A percentile compares a stretch with the other conserved stretches of the same genome.
These are phyloP conservation scores for Lophius americanus DNA, from an alignment of 2,797 vertebrate genomes.

Conservation along the genomic window DNA sequence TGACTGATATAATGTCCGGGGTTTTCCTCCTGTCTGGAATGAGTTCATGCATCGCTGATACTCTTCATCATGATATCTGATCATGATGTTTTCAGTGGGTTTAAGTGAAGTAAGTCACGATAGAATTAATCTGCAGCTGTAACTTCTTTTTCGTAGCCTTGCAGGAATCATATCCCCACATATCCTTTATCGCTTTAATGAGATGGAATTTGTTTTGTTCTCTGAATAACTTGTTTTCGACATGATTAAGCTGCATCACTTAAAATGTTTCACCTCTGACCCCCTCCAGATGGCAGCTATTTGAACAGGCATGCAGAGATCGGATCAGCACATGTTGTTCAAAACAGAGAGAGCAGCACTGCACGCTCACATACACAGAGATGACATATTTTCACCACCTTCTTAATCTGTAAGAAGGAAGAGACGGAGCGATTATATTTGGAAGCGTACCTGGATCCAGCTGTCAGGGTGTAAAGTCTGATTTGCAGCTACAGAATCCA, in stretches of 20 bases:
- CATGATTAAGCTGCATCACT: constrained; percentile 53
- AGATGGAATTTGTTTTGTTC: constrained; percentile 51
- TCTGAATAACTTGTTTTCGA: constrained; percentile 47
- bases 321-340: constrained; percentile 34
- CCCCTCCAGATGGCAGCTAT: constrained; percentile 71
- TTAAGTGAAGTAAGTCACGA: constrained; percentile 1
- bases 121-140: constrained; percentile 46
- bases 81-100: constrained; percentile 15
- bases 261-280: constrained; percentile 51
- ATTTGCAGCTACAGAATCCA: constrained; percentile 2
- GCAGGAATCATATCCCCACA: not conserved
- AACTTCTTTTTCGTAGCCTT: constrained; percentile 34
- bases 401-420: constrained; percentile 3
- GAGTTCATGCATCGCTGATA: constrained; percentile 12
- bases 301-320: constrained; percentile 60
- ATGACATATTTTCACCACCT: constrained; percentile 17
- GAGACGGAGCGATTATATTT: not conserved
- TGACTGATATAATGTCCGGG: constrained; percentile 3
- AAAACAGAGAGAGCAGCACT: constrained; percentile 39
- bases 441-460: constrained; percentile 3
- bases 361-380: constrained; percentile 5
- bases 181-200: constrained; percentile 25
- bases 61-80: constrained; percentile 5
- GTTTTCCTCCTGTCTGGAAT: constrained; percentile 13
- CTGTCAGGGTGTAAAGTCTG: not conserved